Base-by-base conservation (phyloP, 2,113 vertebrate genomes). In the Myodes glareolus region DNA sequence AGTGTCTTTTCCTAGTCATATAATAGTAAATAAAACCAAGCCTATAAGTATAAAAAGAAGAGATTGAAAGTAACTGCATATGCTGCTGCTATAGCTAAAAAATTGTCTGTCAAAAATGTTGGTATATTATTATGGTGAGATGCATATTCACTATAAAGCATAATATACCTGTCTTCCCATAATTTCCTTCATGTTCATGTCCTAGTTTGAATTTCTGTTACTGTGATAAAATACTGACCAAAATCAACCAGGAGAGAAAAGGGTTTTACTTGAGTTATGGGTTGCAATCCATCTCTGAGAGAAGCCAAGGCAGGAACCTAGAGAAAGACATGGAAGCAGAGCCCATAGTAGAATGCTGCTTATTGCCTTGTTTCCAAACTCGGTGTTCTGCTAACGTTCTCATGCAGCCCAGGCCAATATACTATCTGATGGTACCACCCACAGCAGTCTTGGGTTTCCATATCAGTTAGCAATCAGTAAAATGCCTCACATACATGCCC, bases 21-120 rank as follows among this genome's bases (percentile, higher is more conserved):
- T 3, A 61, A 63, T 42, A 63, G 39, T 42, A 63, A 42, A 7
- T 29, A 84, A 42, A 31, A 63, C 14, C 39, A 94, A 96, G 19
- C 9, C 42, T 33, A 7, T 89, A 82, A 93, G 3, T 75, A 16
- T 90, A 91, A 97, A 94, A 55, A 31, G 80, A 93, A 88, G 8
- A 86, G 67, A 92, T 25, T 23, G 75, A 87, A 92, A 93, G 78
- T 3, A 77, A 75, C 10, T 39, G 2, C 1, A 94, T 3, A 50
- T 14, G 3, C 29, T 76, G 10, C 13, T 75, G 91, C 1, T 94
- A 5, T 88, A 89, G 25, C 27, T 97, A 27, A 96, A 94, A 33
- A 81, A 94, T 45, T 61, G 47, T 29, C n/a, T 75, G 13, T 55
- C 75, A 12, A 33, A 19, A 93, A 91, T 39, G 2, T 36, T 39